phyloP scores from a whole-genome alignment of 2,888 invertebrate species.

The Lycia hirtaria region DNA sequence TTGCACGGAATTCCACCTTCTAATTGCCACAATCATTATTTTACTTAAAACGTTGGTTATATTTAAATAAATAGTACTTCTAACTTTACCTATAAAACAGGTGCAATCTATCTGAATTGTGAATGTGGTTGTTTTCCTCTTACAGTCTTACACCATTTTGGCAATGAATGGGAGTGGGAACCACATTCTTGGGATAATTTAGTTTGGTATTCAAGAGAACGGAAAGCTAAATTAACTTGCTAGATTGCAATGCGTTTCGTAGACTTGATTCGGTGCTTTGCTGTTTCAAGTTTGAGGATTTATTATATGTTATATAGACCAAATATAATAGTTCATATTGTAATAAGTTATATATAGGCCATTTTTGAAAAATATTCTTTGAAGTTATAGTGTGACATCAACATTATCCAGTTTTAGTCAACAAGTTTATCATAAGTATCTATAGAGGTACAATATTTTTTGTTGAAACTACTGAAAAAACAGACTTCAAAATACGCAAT shows the following conservation, averaged over 20 bases:
- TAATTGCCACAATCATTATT: no score
- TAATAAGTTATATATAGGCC: not conserved
- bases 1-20: no score
- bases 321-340: not conserved
- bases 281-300: constrained; percentile 13
- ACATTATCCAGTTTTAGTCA: no score
- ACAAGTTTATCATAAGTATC: no score
- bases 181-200: constrained; percentile 42
- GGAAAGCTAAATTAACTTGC: constrained; percentile 36
- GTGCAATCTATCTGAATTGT: constrained; percentile 30
- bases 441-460: no score
- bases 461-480: no score
- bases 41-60: not conserved
- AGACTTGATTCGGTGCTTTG: constrained; percentile 16
- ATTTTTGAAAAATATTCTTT: not conserved
- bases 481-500: no score
- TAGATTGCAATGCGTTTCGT: constrained; percentile 25
- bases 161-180: constrained; percentile 41
- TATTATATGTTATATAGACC: not conserved
- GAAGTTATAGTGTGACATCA: no score
- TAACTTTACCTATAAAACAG: constrained; percentile 26
- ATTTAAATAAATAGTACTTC: constrained; percentile 19
- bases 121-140: constrained; percentile 33
- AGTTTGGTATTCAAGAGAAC: constrained; percentile 43
- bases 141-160: constrained; percentile 36